Evolutionary conservation across 2,797 vertebrate genomes (phyloP).

Genomic region (Chrysocyon brachyurus): DNA sequence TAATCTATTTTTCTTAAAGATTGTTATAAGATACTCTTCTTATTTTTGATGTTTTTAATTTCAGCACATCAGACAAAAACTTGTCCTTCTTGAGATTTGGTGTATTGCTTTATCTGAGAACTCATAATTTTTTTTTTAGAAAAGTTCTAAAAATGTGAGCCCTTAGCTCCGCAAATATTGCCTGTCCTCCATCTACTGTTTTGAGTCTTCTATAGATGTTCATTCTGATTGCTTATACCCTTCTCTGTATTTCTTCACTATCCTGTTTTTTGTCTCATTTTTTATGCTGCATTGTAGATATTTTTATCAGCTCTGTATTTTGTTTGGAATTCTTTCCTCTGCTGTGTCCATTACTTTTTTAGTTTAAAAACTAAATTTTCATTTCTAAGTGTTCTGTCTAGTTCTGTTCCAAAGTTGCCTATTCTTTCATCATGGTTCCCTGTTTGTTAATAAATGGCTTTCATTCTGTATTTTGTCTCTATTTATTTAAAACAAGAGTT

Average conservation of each 20-base stretch:
- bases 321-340: neutral
- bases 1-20: slow-evolving; percentile 49
- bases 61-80: neutral
- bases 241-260: neutral
- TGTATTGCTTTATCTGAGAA: neutral
- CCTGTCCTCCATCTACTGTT: neutral
- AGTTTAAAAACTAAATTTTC: neutral
- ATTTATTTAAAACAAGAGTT: slow-evolving; percentile 36
- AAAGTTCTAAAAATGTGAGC: neutral
- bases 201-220: neutral
- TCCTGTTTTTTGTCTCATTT: neutral
- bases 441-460: neutral
- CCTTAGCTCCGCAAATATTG: neutral
- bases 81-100: neutral
- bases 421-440: neutral
- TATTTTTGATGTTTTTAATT: slow-evolving; percentile 26
- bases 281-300: neutral
- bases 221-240: neutral
- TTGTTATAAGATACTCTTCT: neutral
- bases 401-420: neutral
- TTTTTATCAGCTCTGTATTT: neutral
- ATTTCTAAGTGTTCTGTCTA: neutral
- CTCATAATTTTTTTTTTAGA: neutral
- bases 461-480: neutral
- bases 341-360: neutral